These are phyloP conservation scores for Holothuria leucospilota DNA, from an alignment of 53 echinoderm and acorn worm species.

Conservation along the genomic window DNA sequence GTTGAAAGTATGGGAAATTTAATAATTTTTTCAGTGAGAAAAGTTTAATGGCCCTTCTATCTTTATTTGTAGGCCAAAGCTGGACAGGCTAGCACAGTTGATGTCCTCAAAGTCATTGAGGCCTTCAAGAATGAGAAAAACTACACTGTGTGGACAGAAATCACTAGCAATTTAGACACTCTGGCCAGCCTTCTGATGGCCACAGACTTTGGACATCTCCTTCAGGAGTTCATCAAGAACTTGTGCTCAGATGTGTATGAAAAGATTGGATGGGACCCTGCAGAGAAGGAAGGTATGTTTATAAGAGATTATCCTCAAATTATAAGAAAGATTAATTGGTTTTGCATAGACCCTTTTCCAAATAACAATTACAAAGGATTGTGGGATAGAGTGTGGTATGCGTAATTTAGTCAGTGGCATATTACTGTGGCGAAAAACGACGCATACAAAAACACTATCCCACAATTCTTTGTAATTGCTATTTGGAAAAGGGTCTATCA, in stretches of 20 bases:
- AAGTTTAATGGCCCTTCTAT: not conserved
- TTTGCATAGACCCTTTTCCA: no score
- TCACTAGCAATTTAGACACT: constrained; percentile 78
- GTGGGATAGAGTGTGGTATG: no score
- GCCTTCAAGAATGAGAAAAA: constrained; percentile 91
- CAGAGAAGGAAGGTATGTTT: constrained; percentile 69
- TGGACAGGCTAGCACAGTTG: constrained; percentile 96
- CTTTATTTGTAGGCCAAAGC: constrained; percentile 80
- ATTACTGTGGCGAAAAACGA: no score
- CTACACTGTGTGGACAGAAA: constrained; percentile 97
- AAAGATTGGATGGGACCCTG: constrained; percentile 80
- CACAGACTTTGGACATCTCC: constrained; percentile 70
- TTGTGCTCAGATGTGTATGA: constrained; percentile 72
- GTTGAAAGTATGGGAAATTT: no score
- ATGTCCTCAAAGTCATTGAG: constrained; percentile 88
- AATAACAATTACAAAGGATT: no score
- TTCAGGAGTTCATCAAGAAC: constrained; percentile 74
- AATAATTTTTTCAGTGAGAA: no score
- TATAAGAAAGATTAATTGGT: no score
- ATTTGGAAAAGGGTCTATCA: no score
- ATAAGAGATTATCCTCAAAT: not conserved
- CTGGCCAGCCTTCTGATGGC: constrained; percentile 74
- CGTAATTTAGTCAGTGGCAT: no score
- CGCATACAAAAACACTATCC: no score
- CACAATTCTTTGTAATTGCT: no score